Evolutionary conservation across 2,797 vertebrate genomes (phyloP), one percentile per base, ranked within the genome.

Genomic region (Scolopax bukidnonensis): DNA sequence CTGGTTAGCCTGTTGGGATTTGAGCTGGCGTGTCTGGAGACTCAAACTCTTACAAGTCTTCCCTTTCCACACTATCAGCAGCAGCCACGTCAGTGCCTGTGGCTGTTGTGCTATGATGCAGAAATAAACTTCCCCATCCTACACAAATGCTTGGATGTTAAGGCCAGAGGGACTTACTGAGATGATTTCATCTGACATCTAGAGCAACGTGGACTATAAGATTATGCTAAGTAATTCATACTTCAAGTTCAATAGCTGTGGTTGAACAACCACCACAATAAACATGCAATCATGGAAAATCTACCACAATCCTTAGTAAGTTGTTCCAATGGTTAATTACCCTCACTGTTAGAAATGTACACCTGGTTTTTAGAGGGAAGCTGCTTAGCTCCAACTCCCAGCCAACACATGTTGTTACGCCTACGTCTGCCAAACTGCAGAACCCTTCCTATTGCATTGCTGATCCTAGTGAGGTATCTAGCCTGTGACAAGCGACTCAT

Each of bases 231-330:
- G 48, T 83, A 95, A 64, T 87, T 93, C 53, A 82, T 71, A 53
- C 57, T 61, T 93, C 41, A 83, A 83, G 75, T 89, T 84, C 76
- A 92, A 89, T 89, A 92, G 50, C 75, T 92, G 93, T 45, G 91
- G 91, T 95, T 96, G 80, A 92, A 95, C 78, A 95, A 83, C 85
- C 40, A 95, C 94, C 90, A 87, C 84, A 93, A 93, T 51, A 95
- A 96, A 96, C 79, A 92, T 9, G 60, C 86, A 94, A 94, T 95
- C 33, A 4, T 89, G 86, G 84, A 94, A 94, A 95, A 97, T 78
- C 91, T 96, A 95, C 96, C 95, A 94, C 93, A 95, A 47, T 45
- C 36, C 88, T 77, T 87, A 64, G 19, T 77, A 96, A 95, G 60
- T 61, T 87, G 60, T 95, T 96, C 88, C 88, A 95, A 20, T 51